Percentiles rank a stretch among this genome's conserved stretches.
Conservation (phyloP, 2,888 invertebrate genomes). For the Spialia ferax region DNA sequence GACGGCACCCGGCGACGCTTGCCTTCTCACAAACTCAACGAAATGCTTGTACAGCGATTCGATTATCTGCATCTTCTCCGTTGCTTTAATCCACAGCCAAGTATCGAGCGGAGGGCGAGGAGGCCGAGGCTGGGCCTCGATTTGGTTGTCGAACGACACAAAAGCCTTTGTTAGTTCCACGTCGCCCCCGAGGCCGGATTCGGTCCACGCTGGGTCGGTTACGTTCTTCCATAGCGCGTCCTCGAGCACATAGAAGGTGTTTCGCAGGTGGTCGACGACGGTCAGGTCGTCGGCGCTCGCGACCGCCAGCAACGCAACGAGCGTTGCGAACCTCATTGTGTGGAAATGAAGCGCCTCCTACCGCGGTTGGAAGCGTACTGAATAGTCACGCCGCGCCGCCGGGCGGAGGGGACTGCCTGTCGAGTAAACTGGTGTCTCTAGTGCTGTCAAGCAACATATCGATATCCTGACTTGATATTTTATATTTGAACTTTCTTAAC, state of each 20-base stretch:
- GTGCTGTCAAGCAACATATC: constrained; percentile 54
- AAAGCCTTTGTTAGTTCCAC: constrained; percentile 87
- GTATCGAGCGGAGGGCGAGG: constrained; percentile 65
- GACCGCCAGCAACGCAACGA: constrained; percentile 58
- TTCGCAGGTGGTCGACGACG: constrained; percentile 87
- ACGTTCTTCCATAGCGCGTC: constrained; percentile 80
- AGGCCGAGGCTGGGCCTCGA: constrained; percentile 68
- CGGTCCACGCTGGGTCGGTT: constrained; percentile 69
- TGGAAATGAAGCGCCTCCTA: constrained; percentile 56
- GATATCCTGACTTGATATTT: constrained; percentile 24
- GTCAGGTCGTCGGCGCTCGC: constrained; percentile 64
- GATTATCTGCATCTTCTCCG: constrained; percentile 87
- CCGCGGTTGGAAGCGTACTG: constrained; percentile 68
- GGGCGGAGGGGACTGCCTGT: constrained; percentile 65
- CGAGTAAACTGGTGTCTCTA: constrained; percentile 60
- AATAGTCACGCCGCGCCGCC: constrained; percentile 53
- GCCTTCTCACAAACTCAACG: constrained; percentile 85
- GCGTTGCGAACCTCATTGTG: constrained; percentile 70
- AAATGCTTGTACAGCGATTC: constrained; percentile 90
- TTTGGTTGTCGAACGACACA: constrained; percentile 81
- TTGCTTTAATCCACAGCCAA: constrained; percentile 89
- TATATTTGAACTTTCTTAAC: too few relatives aligned
- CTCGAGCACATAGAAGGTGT: constrained; percentile 87
- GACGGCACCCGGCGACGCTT: constrained; percentile 67
- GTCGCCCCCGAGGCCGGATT: constrained; percentile 77